These are phyloP conservation scores for Brotula barbata DNA, from an alignment of 2,797 vertebrate species.

Conservation along the genomic window DNA sequence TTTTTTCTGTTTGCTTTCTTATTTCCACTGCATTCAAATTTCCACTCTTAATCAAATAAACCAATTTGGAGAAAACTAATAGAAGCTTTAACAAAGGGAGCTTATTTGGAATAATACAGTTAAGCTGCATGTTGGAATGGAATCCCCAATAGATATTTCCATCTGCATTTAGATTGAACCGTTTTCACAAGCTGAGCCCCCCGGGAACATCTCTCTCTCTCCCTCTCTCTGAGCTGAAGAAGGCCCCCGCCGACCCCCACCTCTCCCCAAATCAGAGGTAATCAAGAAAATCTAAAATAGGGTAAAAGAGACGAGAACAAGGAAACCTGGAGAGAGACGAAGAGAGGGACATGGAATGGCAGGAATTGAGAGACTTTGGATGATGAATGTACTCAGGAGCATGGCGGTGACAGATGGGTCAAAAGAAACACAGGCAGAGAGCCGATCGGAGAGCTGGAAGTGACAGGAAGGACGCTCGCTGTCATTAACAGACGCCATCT, in stretches of 20 bases:
- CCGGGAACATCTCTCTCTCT: too few relatives aligned
- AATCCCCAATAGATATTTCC: constrained; percentile 59
- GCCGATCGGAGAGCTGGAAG: constrained; percentile 48
- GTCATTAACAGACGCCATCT: constrained; percentile 62
- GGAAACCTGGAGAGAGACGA: constrained; percentile 5
- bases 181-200: constrained; percentile 57
- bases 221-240: constrained; percentile 34
- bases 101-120: constrained; percentile 44
- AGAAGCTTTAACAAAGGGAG: constrained; percentile 22
- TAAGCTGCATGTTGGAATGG: constrained; percentile 34
- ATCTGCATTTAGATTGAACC: constrained; percentile 75
- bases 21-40: constrained; percentile 12
- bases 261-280: constrained; percentile 62
- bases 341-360: constrained; percentile 30
- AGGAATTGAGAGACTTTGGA: constrained; percentile 36
- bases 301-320: constrained; percentile 9
- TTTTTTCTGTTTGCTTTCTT: constrained; percentile 11
- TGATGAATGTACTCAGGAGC: constrained; percentile 43
- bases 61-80: constrained; percentile 28
- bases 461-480: constrained; percentile 62
- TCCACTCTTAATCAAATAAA: constrained; percentile 24
- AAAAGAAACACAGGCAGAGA: constrained; percentile 44
- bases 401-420: constrained; percentile 59
- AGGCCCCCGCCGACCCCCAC: constrained; percentile 17
- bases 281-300: constrained; percentile 56